Base-by-base conservation (phyloP, 1,140 invertebrate genomes). In the Drosophila varians region DNA sequence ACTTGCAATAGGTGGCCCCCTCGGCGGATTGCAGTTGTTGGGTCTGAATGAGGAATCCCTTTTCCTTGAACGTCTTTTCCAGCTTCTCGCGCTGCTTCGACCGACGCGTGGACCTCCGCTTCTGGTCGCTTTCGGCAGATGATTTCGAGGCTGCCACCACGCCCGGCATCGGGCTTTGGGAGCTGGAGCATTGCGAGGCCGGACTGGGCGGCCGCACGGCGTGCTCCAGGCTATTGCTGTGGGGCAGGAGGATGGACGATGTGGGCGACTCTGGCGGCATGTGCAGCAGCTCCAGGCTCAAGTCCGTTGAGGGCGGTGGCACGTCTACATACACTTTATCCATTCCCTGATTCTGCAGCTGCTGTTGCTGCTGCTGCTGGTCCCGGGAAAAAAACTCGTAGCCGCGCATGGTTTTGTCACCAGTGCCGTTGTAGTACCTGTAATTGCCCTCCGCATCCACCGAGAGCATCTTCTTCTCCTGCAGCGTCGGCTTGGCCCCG, bases 1-100 rank as follows among this genome's bases (percentile, higher is more conserved):
- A 98, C 91, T 98, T 98, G 91, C 97, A 98, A 80, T 98, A 98
- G 0, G 97, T 98, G 0, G 97, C 96, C 0, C 97, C 97, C 90
- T 98, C 96, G 0, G 96, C 97, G 0, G 96, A 97, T 89, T 97
- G 96, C 23, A 98, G 90, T 80, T 98, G 97, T 89, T 98, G 97
- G 0, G 97, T 98, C 84, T 98, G 96, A 43, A 98, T 98, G 7
- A 98, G 92, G 79, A 98, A 97, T 0, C 97, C 97, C 87, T 97
- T 97, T 83, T 98, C 96, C 80, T 96, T 96, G 84, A 98, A 97
- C 0, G 96, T 97, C 84, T 97, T 96, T 87, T 98, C 97, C 7
- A 98, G 91, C 78, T 97, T 97, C 72, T 97, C 96, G 31, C 96
- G 93, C 66, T 97, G 96, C 5, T 96, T 91, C 1, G 95, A 96